phyloP scores from a whole-genome alignment of 2,888 invertebrate species.

The Odontothrips loti region DNA sequence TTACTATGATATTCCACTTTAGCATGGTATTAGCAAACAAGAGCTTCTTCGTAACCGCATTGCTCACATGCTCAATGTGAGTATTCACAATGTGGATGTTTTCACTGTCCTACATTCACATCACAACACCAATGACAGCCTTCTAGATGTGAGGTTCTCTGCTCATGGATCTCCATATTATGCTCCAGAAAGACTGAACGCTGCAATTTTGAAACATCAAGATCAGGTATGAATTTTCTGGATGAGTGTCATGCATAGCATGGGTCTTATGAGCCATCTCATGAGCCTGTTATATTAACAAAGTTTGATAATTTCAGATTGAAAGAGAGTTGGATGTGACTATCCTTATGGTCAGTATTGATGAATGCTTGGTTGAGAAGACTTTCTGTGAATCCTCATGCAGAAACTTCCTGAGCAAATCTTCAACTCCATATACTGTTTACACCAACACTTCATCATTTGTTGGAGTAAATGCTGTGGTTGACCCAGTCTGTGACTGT shows the following conservation, averaged over 20 bases:
- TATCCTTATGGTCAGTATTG: conserved; percentile 85
- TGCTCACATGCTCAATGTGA: conserved; percentile 69
- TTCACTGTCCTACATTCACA: conserved; percentile 81
- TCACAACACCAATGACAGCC: conserved; percentile 49
- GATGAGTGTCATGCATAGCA: too few species aligned
- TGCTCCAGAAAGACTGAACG: conserved; percentile 80
- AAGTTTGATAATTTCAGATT: conserved; percentile 48
- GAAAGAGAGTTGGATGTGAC: conserved; percentile 67
- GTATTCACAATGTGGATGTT: conserved; percentile 80
- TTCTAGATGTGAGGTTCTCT: conserved; percentile 82
- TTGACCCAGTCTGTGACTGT: conserved; percentile 74
- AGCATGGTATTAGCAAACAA: conserved; percentile 64
- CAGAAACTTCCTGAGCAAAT: conserved; percentile 68
- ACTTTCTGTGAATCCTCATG: conserved; percentile 69
- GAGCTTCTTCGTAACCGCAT: conserved; percentile 62
- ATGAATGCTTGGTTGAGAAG: conserved; percentile 78
- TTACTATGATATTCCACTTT: conserved; percentile 36
- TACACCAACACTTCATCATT: conserved; percentile 92
- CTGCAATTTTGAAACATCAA: conserved; percentile 69
- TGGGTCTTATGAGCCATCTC: neutral
- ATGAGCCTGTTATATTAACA: neutral
- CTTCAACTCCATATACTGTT: conserved; percentile 71
- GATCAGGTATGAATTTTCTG: conserved; percentile 51
- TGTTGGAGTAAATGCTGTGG: conserved; percentile 83
- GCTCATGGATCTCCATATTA: conserved; percentile 94